These are phyloP conservation scores for Microctenopoma stevenorrisi DNA, from an alignment of 2,797 vertebrate species.

Conservation along the genomic window DNA sequence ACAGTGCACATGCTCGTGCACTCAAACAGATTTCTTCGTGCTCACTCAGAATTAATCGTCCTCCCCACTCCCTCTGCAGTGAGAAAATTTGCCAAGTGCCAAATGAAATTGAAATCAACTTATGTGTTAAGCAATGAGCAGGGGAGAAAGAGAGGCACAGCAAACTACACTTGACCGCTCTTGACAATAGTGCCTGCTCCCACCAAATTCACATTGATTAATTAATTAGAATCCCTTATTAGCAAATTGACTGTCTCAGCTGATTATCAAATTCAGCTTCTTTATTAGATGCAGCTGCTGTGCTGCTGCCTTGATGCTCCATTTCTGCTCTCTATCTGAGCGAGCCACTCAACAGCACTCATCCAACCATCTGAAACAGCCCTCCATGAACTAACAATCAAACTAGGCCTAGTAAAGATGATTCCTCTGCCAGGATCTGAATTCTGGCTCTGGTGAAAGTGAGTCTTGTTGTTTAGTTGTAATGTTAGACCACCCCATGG, in stretches of 20 bases:
- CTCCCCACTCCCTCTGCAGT: constrained; percentile 31
- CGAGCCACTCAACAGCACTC: constrained; percentile 50
- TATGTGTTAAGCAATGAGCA: constrained; percentile 61
- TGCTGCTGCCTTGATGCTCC: constrained; percentile 30
- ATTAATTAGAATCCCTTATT: constrained; percentile 86
- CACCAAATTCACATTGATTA: constrained; percentile 85
- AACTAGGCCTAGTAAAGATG: constrained; percentile 11
- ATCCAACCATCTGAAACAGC: constrained; percentile 29
- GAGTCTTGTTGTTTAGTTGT: not conserved
- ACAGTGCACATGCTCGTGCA: not conserved
- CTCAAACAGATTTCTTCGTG: constrained; percentile 16
- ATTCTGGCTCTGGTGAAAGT: constrained; percentile 1
- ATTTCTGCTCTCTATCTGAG: constrained; percentile 40
- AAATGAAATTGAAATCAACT: constrained; percentile 73
- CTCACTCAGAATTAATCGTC: constrained; percentile 48
- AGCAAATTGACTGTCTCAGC: constrained; percentile 86
- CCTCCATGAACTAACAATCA: constrained; percentile 33
- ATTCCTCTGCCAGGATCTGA: constrained; percentile 10
- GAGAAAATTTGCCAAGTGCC: constrained; percentile 59
- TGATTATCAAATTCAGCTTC: constrained; percentile 85
- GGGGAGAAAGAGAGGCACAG: constrained; percentile 46
- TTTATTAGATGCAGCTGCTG: constrained; percentile 77
- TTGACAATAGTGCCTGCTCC: constrained; percentile 79
- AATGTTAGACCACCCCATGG: not conserved
- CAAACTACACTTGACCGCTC: constrained; percentile 83